These are phyloP conservation scores for Lycopodina hypogea DNA, from an alignment of 37 sponge, comb jelly and placozoan genomes.

Conservation along the genomic window DNA sequence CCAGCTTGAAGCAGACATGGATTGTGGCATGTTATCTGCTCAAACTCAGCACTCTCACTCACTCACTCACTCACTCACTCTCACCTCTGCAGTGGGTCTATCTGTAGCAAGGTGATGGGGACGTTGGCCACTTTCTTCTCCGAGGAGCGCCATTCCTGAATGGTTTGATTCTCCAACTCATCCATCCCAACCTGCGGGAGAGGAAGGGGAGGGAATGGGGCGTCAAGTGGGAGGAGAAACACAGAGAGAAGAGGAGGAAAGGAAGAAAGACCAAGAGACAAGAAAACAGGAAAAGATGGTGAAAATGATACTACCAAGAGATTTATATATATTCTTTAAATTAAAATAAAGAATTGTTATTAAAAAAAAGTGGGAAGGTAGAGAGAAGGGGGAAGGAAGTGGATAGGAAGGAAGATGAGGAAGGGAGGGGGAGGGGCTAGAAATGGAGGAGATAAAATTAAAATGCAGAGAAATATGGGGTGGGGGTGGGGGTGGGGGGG, in stretches of 20 bases:
- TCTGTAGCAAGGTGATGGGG: constrained; percentile 50
- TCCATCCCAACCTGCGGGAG: constrained; percentile 74
- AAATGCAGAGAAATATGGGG: no score
- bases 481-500: constrained; percentile 1
- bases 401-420: neutral
- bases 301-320: no score
- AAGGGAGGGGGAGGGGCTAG: neutral
- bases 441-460: neutral
- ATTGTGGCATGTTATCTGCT: no score
- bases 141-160: constrained; percentile 76
- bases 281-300: neutral
- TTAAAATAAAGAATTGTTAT: no score
- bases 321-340: no score
- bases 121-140: constrained; percentile 53
- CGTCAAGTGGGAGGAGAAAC: neutral
- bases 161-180: constrained; percentile 89
- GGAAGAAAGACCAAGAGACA: neutral
- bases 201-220: neutral
- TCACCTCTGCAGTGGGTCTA: constrained; percentile 76
- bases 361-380: no score
- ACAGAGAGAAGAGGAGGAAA: neutral
- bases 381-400: neutral
- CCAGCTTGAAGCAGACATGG: no score
- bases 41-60: no score
- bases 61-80: neutral